Evolutionary conservation across 1,140 invertebrate species (phyloP).

Genomic region (Apolygus lucorum): DNA sequence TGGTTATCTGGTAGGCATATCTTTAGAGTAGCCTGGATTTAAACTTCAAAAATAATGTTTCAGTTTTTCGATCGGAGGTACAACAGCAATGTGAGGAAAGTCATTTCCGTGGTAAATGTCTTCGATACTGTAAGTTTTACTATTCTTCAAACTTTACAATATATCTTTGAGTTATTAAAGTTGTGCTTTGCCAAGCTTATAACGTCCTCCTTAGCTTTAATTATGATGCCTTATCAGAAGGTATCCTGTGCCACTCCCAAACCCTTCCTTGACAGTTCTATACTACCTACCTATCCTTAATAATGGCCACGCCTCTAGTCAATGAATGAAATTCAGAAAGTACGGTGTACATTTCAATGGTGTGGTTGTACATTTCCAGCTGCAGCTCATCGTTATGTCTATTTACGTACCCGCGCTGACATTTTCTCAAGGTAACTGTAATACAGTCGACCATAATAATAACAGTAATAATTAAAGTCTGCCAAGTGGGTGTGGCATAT

Average conservation of each 20-base stretch:
- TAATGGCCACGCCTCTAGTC: neutral
- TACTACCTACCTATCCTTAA: neutral
- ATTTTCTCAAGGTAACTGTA: neutral
- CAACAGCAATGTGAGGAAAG: neutral
- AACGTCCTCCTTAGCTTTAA: too few species aligned
- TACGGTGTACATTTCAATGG: neutral
- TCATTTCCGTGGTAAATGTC: neutral
- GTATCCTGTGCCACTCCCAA: too few species aligned
- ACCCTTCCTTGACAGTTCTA: neutral
- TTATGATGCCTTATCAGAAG: too few species aligned
- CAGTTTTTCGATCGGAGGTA: neutral
- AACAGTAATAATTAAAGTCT: neutral
- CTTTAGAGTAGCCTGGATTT: too few species aligned
- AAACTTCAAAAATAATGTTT: too few species aligned
- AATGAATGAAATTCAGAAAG: neutral
- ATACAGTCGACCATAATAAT: neutral
- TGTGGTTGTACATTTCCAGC: too few species aligned
- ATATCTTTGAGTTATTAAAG: neutral
- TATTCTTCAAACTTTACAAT: neutral
- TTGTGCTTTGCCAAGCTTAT: neutral
- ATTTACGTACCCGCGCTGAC: neutral
- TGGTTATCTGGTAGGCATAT: too few species aligned
- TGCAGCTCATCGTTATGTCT: neutral
- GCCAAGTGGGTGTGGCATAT: too few species aligned
- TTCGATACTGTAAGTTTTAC: neutral